phyloP scores from a whole-genome alignment of 2,888 invertebrate species.

The Pollenia griseotomentosa region DNA sequence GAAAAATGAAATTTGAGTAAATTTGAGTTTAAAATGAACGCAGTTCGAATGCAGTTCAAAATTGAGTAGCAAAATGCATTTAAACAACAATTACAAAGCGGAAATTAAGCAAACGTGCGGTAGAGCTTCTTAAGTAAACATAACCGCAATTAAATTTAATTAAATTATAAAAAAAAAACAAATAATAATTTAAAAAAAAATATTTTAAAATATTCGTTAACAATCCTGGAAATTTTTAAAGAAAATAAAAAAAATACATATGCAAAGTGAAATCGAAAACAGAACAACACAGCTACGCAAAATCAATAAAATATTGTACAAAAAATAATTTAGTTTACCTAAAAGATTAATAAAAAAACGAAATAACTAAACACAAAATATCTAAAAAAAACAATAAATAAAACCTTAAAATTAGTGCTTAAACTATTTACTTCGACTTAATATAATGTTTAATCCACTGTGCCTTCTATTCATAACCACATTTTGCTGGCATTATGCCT shows the following conservation, averaged over 20 bases:
- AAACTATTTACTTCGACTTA: background rate
- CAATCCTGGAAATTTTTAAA: background rate
- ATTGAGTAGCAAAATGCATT: constrained; percentile 74
- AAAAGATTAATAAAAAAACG: background rate
- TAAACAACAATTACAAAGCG: constrained; percentile 76
- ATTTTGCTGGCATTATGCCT: constrained; percentile 5
- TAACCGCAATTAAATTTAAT: constrained; percentile 56
- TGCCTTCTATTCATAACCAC: background rate
- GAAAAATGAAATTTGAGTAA: constrained; percentile 53
- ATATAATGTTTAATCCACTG: constrained; percentile 41
- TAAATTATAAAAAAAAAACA: constrained; percentile 49
- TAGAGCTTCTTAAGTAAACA: constrained; percentile 66
- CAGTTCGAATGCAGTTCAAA: background rate
- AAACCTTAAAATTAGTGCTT: background rate
- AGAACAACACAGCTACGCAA: background rate
- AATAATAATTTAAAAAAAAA: constrained; percentile 13
- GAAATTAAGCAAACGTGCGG: constrained; percentile 70
- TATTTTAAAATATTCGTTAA: background rate
- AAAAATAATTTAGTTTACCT: background rate
- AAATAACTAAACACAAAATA: background rate
- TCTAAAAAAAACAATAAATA: constrained; percentile 2
- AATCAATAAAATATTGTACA: background rate
- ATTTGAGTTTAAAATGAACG: constrained; percentile 19
- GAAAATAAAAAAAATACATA: background rate
- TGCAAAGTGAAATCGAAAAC: constrained; percentile 12